These are phyloP conservation scores for Aldrovandia affinis DNA, from an alignment of 2,797 vertebrate genomes.

Conservation along the genomic window DNA sequence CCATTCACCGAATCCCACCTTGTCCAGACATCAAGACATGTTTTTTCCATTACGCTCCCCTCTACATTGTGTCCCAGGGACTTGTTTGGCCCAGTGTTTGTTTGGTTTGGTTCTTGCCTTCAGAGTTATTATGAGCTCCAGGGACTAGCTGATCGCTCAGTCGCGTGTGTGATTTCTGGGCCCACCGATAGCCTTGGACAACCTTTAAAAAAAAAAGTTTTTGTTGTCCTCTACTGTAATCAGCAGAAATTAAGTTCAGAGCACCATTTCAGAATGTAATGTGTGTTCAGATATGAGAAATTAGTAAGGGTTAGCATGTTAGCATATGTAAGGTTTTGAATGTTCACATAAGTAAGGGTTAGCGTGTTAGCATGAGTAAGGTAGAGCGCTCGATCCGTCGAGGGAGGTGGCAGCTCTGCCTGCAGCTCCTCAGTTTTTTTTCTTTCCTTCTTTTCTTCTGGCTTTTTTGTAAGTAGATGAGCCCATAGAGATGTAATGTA, in stretches of 20 bases:
- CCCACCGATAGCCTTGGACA: neutral
- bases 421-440: no score
- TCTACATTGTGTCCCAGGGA: neutral
- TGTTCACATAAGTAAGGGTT: no score
- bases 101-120: neutral
- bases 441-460: no score
- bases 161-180: neutral
- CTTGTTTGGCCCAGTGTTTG: neutral
- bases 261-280: no score
- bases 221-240: neutral
- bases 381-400: no score
- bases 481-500: no score
- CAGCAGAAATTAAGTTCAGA: neutral
- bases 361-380: no score
- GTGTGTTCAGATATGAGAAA: no score
- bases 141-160: neutral
- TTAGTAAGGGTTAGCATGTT: neutral
- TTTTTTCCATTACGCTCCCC: slow-evolving; percentile 8
- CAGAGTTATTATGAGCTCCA: neutral
- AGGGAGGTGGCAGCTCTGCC: no score
- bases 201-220: neutral
- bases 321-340: neutral
- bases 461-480: no score
- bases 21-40: slow-evolving; percentile 5
- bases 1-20: neutral